These are phyloP conservation scores for Saxidomus purpurata DNA, from an alignment of 1,140 invertebrate species.

Conservation along the genomic window DNA sequence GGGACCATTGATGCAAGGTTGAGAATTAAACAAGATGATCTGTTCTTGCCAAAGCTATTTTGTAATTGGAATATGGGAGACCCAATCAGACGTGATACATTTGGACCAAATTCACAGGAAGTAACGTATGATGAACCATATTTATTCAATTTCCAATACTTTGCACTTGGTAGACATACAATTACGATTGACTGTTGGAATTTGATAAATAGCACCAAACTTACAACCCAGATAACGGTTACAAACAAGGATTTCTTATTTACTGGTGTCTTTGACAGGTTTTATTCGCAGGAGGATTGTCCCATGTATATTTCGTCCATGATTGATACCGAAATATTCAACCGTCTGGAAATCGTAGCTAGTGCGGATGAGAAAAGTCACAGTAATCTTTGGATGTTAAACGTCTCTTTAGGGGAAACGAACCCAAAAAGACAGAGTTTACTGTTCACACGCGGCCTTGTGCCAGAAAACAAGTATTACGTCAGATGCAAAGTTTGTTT, in stretches of 20 bases:
- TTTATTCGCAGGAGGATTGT: constrained; percentile 23
- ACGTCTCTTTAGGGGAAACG: neutral
- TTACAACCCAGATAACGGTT: constrained; percentile 19
- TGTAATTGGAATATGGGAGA: constrained; percentile 60
- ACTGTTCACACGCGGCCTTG: constrained; percentile 29
- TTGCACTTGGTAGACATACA: constrained; percentile 30
- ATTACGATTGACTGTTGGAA: constrained; percentile 50
- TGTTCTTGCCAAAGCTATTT: constrained; percentile 30
- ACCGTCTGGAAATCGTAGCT: constrained; percentile 18
- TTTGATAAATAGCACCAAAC: constrained; percentile 30
- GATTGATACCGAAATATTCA: constrained; percentile 51
- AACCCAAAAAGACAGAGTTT: constrained; percentile 26
- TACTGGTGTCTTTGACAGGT: constrained; percentile 54
- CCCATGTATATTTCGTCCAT: constrained; percentile 54
- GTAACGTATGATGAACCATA: constrained; percentile 32
- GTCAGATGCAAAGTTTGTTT: constrained; percentile 7
- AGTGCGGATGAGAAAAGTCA: neutral
- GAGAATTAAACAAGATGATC: neutral
- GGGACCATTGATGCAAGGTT: constrained; percentile 42
- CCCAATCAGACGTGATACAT: constrained; percentile 28
- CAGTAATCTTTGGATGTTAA: constrained; percentile 9
- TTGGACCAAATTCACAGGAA: neutral
- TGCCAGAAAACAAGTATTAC: neutral
- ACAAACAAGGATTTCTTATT: constrained; percentile 49
- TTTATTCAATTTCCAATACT: constrained; percentile 50